Percentiles rank a stretch among this genome's conserved stretches.
Conservation (phyloP, 64 coral and sea anemone species). For the Pachyseris speciosa region DNA sequence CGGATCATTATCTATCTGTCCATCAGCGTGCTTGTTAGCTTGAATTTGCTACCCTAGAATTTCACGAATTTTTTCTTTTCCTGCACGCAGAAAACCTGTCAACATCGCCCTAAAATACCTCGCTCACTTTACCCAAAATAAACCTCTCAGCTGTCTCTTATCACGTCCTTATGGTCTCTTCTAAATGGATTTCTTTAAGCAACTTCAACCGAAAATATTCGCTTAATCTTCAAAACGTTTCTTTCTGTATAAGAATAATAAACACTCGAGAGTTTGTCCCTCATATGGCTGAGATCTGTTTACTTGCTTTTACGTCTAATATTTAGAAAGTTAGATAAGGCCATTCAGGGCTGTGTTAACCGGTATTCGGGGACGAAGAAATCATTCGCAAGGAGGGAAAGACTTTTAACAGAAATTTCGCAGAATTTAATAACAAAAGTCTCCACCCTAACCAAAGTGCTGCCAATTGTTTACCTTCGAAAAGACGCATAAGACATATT, state of each 20-base stretch:
- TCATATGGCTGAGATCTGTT: not conserved
- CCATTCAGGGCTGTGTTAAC: not conserved
- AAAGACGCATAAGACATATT: constrained; percentile 41
- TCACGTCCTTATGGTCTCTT: not conserved
- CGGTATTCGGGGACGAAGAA: not conserved
- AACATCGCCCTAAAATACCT: not conserved
- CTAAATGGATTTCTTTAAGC: not conserved
- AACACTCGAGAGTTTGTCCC: not conserved
- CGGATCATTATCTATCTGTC: constrained; percentile 14
- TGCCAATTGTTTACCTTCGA: constrained; percentile 21
- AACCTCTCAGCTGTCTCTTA: not conserved
- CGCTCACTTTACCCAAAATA: not conserved
- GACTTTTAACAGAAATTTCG: not conserved
- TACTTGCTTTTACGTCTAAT: not conserved
- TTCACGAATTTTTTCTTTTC: constrained; percentile 26
- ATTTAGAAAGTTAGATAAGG: not conserved
- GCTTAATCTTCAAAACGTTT: not conserved
- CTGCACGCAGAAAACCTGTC: constrained; percentile 14
- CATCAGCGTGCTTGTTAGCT: not conserved
- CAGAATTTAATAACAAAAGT: not conserved
- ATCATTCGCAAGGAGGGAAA: not conserved
- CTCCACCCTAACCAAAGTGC: not conserved
- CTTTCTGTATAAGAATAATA: not conserved
- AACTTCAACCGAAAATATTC: constrained; percentile 25
- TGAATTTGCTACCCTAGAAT: constrained; percentile 27